These are phyloP conservation scores for Chaetodon trifasciatus DNA, from an alignment of 2,797 vertebrate species.

Conservation along the genomic window DNA sequence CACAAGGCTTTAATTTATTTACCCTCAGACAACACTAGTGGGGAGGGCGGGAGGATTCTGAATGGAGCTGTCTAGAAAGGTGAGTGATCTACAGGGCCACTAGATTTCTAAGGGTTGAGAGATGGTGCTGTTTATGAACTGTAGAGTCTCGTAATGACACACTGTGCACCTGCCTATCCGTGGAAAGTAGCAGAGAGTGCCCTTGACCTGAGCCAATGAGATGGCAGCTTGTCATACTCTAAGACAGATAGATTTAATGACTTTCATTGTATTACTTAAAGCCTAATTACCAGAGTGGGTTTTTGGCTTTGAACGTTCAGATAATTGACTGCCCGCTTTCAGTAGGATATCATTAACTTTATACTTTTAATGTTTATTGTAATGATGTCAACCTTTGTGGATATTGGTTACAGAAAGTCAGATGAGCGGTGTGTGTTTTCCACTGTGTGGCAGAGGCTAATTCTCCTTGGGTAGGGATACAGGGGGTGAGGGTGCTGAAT, in stretches of 20 bases:
- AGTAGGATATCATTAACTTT: slow-evolving; percentile 41
- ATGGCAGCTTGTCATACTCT: slow-evolving; percentile 15
- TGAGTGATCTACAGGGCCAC: slow-evolving; percentile 63
- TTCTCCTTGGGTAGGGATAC: slow-evolving; percentile 26
- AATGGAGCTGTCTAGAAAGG: slow-evolving; percentile 41
- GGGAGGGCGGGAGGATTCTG: slow-evolving; percentile 37
- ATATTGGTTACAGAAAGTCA: slow-evolving; percentile 64
- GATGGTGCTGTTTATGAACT: neutral
- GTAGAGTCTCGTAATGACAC: slow-evolving; percentile 48
- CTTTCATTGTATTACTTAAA: slow-evolving; percentile 40
- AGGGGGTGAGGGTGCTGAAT: slow-evolving; percentile 61
- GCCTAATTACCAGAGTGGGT: slow-evolving; percentile 36
- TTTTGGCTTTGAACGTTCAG: slow-evolving; percentile 24
- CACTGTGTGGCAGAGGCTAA: slow-evolving; percentile 69
- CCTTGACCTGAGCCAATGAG: slow-evolving; percentile 20
- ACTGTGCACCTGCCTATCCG: slow-evolving; percentile 69
- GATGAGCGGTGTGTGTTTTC: slow-evolving; percentile 74
- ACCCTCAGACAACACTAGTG: slow-evolving; percentile 17
- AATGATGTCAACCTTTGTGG: slow-evolving; percentile 61
- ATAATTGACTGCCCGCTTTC: slow-evolving; percentile 24
- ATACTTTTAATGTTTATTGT: slow-evolving; percentile 58
- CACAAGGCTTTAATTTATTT: slow-evolving; percentile 67
- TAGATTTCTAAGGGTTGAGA: slow-evolving; percentile 20
- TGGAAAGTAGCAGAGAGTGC: slow-evolving; percentile 42
- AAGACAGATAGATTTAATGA: slow-evolving; percentile 49